Conservation (phyloP, 2,888 invertebrate genomes). For the Cheilosia grossa region DNA sequence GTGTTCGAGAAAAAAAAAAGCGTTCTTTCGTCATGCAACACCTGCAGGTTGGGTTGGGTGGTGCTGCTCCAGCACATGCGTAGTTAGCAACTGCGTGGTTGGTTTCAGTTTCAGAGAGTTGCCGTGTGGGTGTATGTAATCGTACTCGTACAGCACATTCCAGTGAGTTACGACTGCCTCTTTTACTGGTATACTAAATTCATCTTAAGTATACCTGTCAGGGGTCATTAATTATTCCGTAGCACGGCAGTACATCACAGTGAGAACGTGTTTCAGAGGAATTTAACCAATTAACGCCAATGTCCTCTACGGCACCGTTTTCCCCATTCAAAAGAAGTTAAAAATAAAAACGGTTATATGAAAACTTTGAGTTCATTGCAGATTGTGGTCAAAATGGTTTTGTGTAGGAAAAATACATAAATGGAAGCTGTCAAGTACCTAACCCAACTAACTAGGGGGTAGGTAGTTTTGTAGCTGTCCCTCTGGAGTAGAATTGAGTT, state of each 20-base stretch:
- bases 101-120: slow-evolving; percentile 19
- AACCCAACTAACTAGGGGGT: too few relatives aligned
- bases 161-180: neutral
- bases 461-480: too few relatives aligned
- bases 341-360: neutral
- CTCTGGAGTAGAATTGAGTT: too few relatives aligned
- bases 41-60: slow-evolving; percentile 27
- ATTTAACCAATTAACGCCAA: neutral
- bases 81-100: slow-evolving; percentile 39
- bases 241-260: neutral
- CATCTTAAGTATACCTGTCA: slow-evolving; percentile 14
- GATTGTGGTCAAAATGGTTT: too few relatives aligned
- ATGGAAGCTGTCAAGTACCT: too few relatives aligned
- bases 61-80: slow-evolving; percentile 37
- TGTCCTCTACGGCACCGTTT: neutral
- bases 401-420: too few relatives aligned
- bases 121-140: slow-evolving; percentile 21
- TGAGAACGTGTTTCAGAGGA: neutral
- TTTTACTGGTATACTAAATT: slow-evolving; percentile 5
- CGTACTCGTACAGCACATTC: neutral
- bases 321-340: neutral
- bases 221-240: slow-evolving; percentile 19
- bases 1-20: neutral
- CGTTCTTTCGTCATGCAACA: slow-evolving; percentile 59
- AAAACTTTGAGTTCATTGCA: too few relatives aligned